Evolutionary conservation across 2,797 vertebrate genomes (phyloP), one percentile per base, ranked within the genome.

Genomic region (Notolabrus celidotus): DNA sequence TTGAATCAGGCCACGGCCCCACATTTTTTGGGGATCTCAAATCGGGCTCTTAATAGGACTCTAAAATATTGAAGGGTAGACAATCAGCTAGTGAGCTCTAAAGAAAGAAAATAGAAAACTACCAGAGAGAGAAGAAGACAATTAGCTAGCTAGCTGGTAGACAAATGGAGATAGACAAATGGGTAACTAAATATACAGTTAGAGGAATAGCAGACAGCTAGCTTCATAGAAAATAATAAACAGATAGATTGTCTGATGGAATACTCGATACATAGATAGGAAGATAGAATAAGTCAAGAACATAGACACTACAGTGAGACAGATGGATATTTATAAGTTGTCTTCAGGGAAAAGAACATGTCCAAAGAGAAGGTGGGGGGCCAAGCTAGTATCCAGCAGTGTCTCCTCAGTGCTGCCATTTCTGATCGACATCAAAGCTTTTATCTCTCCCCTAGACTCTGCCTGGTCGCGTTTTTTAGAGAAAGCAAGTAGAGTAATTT

Each of bases 321-420:
- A 31, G 29, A 31, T 9, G 25, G 52, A 36, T 4, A 62, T 34
- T 70, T 53, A 67, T 82, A 60, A 55, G 67, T 34, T 16, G 71
- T 79, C 72, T 58, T 58, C 36, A 49, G 65, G 52, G 74, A 80
- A 64, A 59, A 64, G 67, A 25, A 20, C 33, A 17, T 15, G 53
- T 75, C 80, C 39, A 61, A 42, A 67, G 69, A 50, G 66, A 46
- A 67, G 10, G 20, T 20, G 34, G 70, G 79, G 71, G 71, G 75
- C 51, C 61, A 51, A 64, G 69, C 49, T 61, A 79, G 74, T 56
- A 54, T 54, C 84, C 83, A 76, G 74, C 80, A 12, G 86, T 5
- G 86, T 55, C 56, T 82, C 79, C 75, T 80, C 73, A 79, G 67
- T 76, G 84, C 85, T 79, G 83, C 83, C 80, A 79, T 75, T 88